Percentiles rank a stretch among this genome's conserved stretches.
Conservation (phyloP, 2,113 vertebrate species). For the Hippocampus zosterae region DNA sequence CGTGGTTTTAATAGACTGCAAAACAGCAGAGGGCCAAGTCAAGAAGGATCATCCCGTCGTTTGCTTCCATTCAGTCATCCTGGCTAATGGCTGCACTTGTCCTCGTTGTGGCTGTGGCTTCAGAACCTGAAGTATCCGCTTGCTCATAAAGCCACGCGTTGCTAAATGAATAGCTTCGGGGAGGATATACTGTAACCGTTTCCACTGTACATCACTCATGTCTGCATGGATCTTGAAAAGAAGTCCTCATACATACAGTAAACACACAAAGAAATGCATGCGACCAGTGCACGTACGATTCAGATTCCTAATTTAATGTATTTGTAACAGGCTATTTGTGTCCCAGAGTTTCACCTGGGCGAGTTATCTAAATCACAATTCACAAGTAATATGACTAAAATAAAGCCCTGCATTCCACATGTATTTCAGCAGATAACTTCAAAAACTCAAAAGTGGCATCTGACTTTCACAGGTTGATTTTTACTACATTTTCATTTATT, state of each 20-base stretch:
- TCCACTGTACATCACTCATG: not conserved
- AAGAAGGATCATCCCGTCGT: constrained; percentile 57
- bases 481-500: too few relatives aligned
- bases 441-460: too few relatives aligned
- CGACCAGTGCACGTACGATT: not conserved
- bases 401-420: not conserved
- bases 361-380: not conserved
- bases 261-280: not conserved
- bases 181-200: not conserved
- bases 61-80: constrained; percentile 48
- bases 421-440: not conserved
- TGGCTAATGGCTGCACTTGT: constrained; percentile 46
- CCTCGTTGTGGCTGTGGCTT: constrained; percentile 21
- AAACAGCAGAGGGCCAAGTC: constrained; percentile 65
- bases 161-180: constrained; percentile 10
- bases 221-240: not conserved
- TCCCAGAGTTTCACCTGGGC: too few relatives aligned
- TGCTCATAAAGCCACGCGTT: constrained; percentile 3
- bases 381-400: not conserved
- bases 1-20: constrained; percentile 67
- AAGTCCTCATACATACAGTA: constrained; percentile 23
- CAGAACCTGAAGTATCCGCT: constrained; percentile 13
- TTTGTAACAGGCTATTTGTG: too few relatives aligned
- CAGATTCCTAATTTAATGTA: not conserved
- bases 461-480: too few relatives aligned